These are phyloP conservation scores for Passer domesticus DNA, from an alignment of 2,113 vertebrate species.

Conservation along the genomic window DNA sequence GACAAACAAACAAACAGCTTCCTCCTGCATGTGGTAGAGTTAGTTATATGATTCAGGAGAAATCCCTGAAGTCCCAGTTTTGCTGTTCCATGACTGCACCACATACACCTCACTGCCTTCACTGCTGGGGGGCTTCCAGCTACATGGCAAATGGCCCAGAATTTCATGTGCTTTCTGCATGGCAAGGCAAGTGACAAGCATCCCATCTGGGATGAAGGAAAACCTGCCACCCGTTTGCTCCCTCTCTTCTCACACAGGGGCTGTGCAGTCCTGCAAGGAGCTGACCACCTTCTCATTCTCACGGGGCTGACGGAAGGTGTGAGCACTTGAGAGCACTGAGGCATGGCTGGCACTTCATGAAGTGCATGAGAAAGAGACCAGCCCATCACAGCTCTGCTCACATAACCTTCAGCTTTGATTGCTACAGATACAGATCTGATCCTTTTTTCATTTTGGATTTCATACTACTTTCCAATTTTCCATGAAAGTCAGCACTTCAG, in stretches of 20 bases:
- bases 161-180: neutral
- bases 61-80: neutral
- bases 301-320: neutral
- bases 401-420: neutral
- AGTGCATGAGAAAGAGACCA: neutral
- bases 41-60: neutral
- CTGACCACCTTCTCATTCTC: fast-evolving
- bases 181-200: neutral
- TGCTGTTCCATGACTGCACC: neutral
- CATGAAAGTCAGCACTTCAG: neutral
- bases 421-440: neutral
- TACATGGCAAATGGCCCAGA: neutral
- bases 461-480: neutral
- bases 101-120: neutral
- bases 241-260: neutral
- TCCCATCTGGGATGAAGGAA: neutral
- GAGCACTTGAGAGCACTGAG: neutral
- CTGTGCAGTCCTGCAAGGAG: neutral
- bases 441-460: neutral
- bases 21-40: neutral
- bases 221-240: neutral
- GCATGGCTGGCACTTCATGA: neutral
- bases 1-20: neutral
- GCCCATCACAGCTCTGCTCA: neutral
- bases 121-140: neutral